These are phyloP conservation scores for Falco novaeseelandiae DNA, from an alignment of 2,797 vertebrate species.

Conservation along the genomic window DNA sequence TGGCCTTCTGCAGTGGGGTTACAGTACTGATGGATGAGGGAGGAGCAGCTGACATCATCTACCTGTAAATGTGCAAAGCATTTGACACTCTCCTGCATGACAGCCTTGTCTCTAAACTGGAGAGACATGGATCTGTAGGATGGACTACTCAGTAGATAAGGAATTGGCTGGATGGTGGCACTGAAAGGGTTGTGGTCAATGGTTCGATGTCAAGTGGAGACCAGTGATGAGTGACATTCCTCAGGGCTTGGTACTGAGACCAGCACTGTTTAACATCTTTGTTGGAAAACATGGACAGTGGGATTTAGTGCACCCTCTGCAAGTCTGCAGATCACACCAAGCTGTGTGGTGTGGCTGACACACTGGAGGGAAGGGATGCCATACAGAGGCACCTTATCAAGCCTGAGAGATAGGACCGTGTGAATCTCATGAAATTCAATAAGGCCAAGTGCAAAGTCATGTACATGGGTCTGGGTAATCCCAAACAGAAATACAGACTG, in stretches of 20 bases:
- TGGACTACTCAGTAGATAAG: not conserved
- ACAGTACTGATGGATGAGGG: no score
- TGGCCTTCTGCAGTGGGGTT: no score
- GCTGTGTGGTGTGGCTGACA: no score
- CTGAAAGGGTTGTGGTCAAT: rapidly evolving
- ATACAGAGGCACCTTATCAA: no score
- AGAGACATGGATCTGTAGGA: not conserved
- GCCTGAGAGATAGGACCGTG: no score
- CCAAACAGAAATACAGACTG: no score
- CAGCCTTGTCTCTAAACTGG: not conserved
- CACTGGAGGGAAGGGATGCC: no score
- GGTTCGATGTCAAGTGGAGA: not conserved
- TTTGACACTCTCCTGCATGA: not conserved
- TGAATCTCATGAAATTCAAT: no score
- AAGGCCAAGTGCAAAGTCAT: no score
- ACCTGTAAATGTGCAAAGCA: not conserved
- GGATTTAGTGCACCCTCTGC: not conserved
- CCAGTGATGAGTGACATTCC: not conserved
- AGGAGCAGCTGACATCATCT: not conserved
- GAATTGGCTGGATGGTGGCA: not conserved
- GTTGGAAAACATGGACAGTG: not conserved
- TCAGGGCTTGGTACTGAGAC: not conserved
- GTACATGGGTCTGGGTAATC: no score
- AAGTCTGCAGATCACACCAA: no score
- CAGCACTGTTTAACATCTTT: not conserved